Evolutionary conservation across 2,888 invertebrate genomes (phyloP), one percentile per base, ranked within the genome.

Genomic region (Didymodactylos carnosus): DNA sequence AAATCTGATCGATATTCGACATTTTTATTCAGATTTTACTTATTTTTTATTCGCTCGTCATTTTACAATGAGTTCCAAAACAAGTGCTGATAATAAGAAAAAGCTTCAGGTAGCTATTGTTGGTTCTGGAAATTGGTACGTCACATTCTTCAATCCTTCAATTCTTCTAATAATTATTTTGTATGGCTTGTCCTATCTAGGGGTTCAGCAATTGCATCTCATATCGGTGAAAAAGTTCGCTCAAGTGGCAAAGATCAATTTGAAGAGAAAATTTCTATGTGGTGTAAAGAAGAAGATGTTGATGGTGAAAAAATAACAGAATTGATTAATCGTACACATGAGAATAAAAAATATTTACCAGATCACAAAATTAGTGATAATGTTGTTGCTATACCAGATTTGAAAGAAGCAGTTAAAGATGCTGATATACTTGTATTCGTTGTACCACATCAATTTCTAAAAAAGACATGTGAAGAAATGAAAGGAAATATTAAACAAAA

Each of bases 331-430:
- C 90, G 90, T 80, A 89, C 91, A 13, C 95, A 98, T 83, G 97
- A 95, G 85, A 99, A 99, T 86, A 90, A 95, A 7, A 98, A 98
- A 86, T 98, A 98, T 85, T 87, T 99, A 77, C 94, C 95, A 39
- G 95, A 95, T 46, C 91, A 92, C 82, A 90, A 89, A 83, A 84
- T 98, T 75, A 97, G 97, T 39, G 84, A 88, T 23, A 97, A 95
- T 88, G 92, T 98, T 85, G 94, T 94, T 76, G 97, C 97, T 35
- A 87, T 94, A 72, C 91, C 95, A 0, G 93, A 94, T 83, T 88
- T 94, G 39, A 88, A 90, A 14, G 91, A 92, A 75, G 90, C 94
- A 62, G 92, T 91, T 16, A 88, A 89, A 80, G 91, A 91, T 82
- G 93, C 94, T 0, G 95, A 98, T 83, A 88, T 97, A 78, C 87